phyloP scores from a whole-genome alignment of 2,888 invertebrate species.

The Thereva nobilitata region DNA sequence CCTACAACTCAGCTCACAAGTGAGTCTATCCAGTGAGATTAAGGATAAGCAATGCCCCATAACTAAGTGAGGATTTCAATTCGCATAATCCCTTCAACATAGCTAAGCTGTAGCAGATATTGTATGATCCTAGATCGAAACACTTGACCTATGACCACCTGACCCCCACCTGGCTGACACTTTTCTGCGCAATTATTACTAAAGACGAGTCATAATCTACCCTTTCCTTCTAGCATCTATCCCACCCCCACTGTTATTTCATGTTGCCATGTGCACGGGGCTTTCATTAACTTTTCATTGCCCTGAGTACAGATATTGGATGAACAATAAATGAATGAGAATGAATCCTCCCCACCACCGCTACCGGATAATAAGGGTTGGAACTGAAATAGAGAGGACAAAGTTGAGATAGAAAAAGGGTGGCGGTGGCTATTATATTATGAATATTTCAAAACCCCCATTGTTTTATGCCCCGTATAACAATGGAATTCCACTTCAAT shows the following conservation, averaged over 20 bases:
- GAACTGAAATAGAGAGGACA: constrained; percentile 4
- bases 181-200: no score
- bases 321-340: constrained; percentile 17
- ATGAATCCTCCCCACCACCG: constrained; percentile 12
- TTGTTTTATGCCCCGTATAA: constrained; percentile 25
- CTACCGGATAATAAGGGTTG: constrained; percentile 27
- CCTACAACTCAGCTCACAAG: no score
- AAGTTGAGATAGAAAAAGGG: constrained; percentile 1
- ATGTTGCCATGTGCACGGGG: constrained; percentile 22
- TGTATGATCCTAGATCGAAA: no score
- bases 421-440: constrained; percentile 35
- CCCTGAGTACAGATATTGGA: constrained; percentile 8
- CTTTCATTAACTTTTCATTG: constrained; percentile 30
- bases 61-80: not conserved
- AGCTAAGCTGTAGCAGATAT: no score
- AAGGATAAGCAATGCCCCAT: not conserved
- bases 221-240: no score
- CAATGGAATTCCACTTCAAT: constrained; percentile 34
- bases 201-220: no score
- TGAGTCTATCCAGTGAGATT: no score
- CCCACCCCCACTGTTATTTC: no score
- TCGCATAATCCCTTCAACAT: no score
- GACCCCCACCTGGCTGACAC: not conserved
- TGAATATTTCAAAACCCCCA: constrained; percentile 33
- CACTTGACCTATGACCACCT: constrained; percentile 25